Evolutionary conservation across 2,888 invertebrate genomes (phyloP).

Genomic region (Pardosa pseudoannulata): DNA sequence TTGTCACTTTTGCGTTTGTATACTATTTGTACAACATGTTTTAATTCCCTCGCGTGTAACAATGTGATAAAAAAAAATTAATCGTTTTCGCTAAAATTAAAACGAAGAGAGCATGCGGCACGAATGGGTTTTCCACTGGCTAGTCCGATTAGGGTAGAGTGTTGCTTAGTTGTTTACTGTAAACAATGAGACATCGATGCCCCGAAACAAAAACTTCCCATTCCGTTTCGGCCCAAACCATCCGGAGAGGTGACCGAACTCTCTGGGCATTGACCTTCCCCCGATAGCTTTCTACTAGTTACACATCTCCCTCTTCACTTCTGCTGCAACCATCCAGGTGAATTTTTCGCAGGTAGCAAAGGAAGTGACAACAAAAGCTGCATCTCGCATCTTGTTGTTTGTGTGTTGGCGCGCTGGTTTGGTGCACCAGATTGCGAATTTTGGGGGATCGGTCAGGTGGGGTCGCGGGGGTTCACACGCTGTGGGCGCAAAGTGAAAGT

Average conservation of each 20-base stretch:
- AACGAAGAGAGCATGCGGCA: no score
- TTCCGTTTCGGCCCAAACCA: not conserved
- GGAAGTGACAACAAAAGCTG: slow-evolving; percentile 4
- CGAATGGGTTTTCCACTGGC: no score
- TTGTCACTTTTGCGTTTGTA: no score
- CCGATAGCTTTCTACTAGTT: not conserved
- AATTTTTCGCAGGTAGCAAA: slow-evolving; percentile 25
- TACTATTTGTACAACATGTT: no score
- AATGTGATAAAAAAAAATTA: no score
- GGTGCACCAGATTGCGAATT: not conserved
- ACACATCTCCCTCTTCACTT: not conserved
- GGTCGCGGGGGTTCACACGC: not conserved
- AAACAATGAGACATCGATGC: no score
- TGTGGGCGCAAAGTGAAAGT: not conserved
- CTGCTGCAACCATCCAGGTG: not conserved
- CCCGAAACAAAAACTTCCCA: no score
- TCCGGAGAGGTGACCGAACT: slow-evolving; percentile 31
- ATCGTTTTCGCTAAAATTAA: no score
- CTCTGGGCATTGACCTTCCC: slow-evolving; percentile 22
- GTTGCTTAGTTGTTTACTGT: no score
- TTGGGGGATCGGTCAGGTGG: not conserved
- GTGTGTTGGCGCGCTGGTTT: no score
- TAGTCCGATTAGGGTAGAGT: no score
- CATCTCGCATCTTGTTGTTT: not conserved
- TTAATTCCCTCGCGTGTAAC: no score